These are phyloP conservation scores for Lasiurus cinereus DNA, from an alignment of 2,113 vertebrate genomes.

Conservation along the genomic window DNA sequence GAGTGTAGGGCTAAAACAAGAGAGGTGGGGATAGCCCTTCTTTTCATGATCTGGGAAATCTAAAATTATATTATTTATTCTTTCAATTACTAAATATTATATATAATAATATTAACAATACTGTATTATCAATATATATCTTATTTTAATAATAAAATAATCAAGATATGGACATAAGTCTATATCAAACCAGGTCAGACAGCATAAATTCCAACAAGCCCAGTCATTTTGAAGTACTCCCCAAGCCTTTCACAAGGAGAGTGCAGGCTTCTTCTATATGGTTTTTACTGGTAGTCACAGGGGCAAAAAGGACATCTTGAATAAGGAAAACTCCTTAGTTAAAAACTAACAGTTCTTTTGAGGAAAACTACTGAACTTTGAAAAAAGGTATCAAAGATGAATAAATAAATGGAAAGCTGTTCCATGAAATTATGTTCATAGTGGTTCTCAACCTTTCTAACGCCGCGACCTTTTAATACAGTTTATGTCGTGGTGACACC, in stretches of 20 bases:
- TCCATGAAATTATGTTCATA: background rate
- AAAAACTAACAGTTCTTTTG: background rate
- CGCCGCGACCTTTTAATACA: no score
- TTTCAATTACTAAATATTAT: background rate
- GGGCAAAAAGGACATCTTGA: background rate
- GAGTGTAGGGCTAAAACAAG: background rate
- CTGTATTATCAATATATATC: no score
- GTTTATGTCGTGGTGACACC: no score
- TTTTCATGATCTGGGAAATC: background rate
- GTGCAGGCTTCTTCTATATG: background rate
- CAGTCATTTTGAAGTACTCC: background rate
- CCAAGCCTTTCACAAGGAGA: background rate
- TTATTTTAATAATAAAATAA: background rate
- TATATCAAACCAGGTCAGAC: background rate
- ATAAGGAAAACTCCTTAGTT: background rate
- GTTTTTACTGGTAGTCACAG: background rate
- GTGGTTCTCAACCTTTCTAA: no score
- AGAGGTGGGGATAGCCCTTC: background rate
- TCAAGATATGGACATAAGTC: background rate
- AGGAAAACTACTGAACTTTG: background rate
- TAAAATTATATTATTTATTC: background rate
- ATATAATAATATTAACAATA: background rate
- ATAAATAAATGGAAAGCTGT: background rate
- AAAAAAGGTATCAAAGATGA: background rate
- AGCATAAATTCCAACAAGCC: background rate